phyloP scores from a whole-genome alignment of 2,113 vertebrate genomes.

The Anser brachyrhynchus region DNA sequence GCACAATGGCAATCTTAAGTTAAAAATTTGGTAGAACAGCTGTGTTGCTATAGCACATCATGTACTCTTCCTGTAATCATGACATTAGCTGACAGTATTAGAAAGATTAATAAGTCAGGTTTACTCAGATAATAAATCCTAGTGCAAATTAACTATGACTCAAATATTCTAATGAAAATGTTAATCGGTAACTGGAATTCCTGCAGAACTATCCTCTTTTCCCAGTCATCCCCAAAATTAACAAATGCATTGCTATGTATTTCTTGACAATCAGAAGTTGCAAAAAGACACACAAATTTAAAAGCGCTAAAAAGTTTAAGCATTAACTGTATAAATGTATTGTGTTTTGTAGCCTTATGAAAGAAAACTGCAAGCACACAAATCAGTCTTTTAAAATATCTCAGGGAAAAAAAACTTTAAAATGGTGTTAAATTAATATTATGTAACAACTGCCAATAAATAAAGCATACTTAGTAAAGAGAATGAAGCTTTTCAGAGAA shows the following conservation, averaged over 20 bases:
- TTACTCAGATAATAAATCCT: slow-evolving; percentile 58
- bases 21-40: slow-evolving; percentile 4
- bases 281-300: not conserved
- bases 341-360: not conserved
- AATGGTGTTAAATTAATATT: not conserved
- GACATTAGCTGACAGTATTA: slow-evolving; percentile 57
- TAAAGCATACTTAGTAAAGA: not conserved
- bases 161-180: slow-evolving; percentile 60
- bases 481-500: not conserved
- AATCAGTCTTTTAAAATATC: not conserved
- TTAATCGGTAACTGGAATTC: slow-evolving; percentile 49
- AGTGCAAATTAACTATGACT: slow-evolving; percentile 55
- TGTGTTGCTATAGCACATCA: not conserved
- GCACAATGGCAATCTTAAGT: slow-evolving; percentile 11
- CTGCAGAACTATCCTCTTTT: not conserved
- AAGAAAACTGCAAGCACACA: not conserved
- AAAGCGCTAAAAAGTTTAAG: not conserved
- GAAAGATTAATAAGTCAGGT: slow-evolving; percentile 49
- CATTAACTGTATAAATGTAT: not conserved
- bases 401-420: not conserved
- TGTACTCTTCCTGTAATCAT: slow-evolving; percentile 38
- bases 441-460: not conserved
- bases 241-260: not conserved
- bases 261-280: not conserved
- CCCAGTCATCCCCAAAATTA: not conserved